phyloP scores from a whole-genome alignment of 2,113 vertebrate species.

The Xyliphius kryptos region DNA sequence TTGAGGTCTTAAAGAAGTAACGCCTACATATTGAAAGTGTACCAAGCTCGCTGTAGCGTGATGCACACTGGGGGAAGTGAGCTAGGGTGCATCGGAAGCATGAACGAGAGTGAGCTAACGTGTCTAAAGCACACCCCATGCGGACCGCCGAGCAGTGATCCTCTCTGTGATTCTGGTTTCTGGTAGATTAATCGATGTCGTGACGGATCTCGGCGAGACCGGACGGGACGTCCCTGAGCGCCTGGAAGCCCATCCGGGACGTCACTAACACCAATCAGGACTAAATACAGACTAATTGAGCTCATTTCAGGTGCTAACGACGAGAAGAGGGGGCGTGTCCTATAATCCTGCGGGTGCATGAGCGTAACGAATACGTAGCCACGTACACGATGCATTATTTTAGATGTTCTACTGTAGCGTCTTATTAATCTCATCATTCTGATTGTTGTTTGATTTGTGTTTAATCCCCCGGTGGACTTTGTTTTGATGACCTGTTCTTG shows the following conservation, averaged over 20 bases:
- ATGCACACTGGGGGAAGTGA: neutral
- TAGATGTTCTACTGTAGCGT: conserved; percentile 51
- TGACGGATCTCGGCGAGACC: conserved; percentile 75
- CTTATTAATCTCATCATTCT: conserved; percentile 34
- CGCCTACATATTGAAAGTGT: too few relatives aligned
- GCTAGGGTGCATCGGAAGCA: neutral
- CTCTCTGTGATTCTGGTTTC: conserved; percentile 83
- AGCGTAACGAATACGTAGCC: conserved; percentile 50
- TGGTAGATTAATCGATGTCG: conserved; percentile 90
- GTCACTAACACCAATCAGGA: conserved; percentile 49
- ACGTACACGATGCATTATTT: conserved; percentile 48
- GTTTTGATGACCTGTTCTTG: conserved; percentile 41
- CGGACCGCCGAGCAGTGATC: conserved; percentile 63
- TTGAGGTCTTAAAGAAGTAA: too few relatives aligned
- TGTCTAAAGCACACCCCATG: conserved; percentile 40
- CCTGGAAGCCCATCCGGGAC: conserved; percentile 49
- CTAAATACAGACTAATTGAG: conserved; percentile 7
- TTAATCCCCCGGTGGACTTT: neutral
- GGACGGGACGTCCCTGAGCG: conserved; percentile 67
- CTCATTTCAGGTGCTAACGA: conserved; percentile 48
- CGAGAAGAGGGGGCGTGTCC: conserved; percentile 36
- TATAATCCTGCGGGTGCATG: conserved; percentile 47
- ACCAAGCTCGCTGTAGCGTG: too few relatives aligned
- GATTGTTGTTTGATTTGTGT: too few relatives aligned
- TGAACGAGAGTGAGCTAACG: too few relatives aligned